Conservation (phyloP, 2,888 invertebrate species). For the Homarus gammarus region DNA sequence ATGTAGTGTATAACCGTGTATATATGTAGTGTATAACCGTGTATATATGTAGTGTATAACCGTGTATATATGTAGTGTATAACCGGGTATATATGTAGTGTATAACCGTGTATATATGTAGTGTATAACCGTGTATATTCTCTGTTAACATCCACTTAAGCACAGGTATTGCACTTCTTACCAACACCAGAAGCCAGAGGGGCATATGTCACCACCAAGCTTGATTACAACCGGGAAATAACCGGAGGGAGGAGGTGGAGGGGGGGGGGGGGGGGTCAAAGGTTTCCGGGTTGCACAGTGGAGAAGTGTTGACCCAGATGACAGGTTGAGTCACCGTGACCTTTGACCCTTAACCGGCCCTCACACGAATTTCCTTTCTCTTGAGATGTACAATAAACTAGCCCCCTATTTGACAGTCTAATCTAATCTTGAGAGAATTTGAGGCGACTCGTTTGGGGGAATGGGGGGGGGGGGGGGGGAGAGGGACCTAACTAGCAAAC, state of each 20-base stretch:
- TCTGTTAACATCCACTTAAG: neutral
- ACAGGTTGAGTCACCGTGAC: neutral
- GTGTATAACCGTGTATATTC: neutral
- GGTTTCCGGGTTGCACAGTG: neutral
- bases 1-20: conserved; percentile 10
- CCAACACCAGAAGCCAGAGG: neutral
- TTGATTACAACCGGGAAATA: neutral
- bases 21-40: conserved; percentile 1
- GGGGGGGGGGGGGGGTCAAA: neutral
- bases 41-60: neutral
- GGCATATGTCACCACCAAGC: neutral
- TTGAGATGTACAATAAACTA: neutral
- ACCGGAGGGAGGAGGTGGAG: neutral
- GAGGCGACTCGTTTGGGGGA: too few relatives aligned
- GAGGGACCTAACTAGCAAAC: too few relatives aligned
- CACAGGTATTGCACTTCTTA: too few relatives aligned
- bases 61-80: neutral
- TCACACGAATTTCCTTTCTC: neutral
- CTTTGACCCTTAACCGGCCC: neutral
- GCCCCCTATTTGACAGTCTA: neutral
- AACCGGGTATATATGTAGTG: conserved; percentile 2
- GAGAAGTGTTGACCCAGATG: neutral
- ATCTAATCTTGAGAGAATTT: neutral
- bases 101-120: neutral
- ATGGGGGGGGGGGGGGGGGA: too few relatives aligned